These are phyloP conservation scores for Melanotaenia maccullochi DNA, from an alignment of 2,797 vertebrate genomes.

Conservation along the genomic window DNA sequence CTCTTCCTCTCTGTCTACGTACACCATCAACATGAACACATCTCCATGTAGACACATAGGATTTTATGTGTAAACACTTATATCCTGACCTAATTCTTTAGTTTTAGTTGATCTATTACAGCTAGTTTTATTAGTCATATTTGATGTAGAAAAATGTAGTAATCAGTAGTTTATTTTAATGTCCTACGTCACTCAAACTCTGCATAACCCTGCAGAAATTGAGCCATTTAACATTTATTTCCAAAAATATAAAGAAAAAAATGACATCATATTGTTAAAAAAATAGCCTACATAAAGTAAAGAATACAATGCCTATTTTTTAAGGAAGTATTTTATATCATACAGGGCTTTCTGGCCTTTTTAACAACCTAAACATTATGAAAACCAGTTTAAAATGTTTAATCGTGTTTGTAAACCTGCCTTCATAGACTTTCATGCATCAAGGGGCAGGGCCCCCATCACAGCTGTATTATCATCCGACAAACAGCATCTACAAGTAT, in stretches of 20 bases:
- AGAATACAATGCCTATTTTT: neutral
- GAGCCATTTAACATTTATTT: neutral
- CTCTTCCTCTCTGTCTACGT: neutral
- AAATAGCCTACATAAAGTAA: neutral
- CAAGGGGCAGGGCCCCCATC: neutral
- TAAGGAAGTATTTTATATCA: neutral
- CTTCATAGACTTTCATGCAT: neutral
- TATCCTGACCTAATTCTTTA: neutral
- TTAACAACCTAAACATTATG: neutral
- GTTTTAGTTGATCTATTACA: too few relatives aligned
- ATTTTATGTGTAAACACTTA: too few relatives aligned
- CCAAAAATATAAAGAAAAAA: neutral
- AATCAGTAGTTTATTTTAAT: neutral
- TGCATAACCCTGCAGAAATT: neutral
- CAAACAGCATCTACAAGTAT: neutral
- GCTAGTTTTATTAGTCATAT: too few relatives aligned
- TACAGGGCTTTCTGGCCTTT: neutral
- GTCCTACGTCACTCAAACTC: neutral
- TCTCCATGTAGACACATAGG: neutral
- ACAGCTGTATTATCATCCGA: neutral
- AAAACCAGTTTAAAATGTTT: too few relatives aligned
- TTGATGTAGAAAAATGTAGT: too few relatives aligned
- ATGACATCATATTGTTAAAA: neutral
- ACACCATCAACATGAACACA: neutral
- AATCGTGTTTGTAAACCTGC: too few relatives aligned